Evolutionary conservation across 1,140 invertebrate species (phyloP).

Genomic region (Glomeris maerens): DNA sequence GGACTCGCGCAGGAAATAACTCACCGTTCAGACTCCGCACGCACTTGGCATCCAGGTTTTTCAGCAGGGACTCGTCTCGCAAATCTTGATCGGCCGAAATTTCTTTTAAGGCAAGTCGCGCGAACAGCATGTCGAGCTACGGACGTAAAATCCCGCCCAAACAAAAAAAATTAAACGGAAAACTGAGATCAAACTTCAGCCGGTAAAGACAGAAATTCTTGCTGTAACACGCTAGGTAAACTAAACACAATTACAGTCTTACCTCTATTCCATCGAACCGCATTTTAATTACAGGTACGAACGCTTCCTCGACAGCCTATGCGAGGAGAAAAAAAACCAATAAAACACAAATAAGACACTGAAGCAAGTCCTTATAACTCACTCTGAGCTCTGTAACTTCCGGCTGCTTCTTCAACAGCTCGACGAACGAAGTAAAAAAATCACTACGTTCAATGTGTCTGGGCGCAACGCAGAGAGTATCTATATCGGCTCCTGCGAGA

Average conservation of each 20-base stretch:
- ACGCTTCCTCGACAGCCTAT: slow-evolving; percentile 91
- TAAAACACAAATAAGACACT: background rate
- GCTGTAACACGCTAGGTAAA: background rate
- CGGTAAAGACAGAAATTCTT: too few species aligned
- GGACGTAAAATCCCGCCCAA: slow-evolving; percentile 5
- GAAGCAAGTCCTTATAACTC: slow-evolving; percentile 23
- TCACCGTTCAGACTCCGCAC: slow-evolving; percentile 85
- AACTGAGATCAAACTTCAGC: too few species aligned
- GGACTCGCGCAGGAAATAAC: background rate
- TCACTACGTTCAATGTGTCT: slow-evolving; percentile 84
- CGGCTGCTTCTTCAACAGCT: slow-evolving; percentile 68
- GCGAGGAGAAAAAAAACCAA: slow-evolving; percentile 19
- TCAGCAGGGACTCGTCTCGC: slow-evolving; percentile 75
- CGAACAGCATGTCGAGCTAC: slow-evolving; percentile 81
- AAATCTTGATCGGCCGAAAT: slow-evolving; percentile 71
- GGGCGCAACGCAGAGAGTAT: slow-evolving; percentile 93
- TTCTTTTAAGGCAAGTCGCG: slow-evolving; percentile 78
- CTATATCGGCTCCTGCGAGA: slow-evolving; percentile 82
- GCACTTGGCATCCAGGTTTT: slow-evolving; percentile 92
- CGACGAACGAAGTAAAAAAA: slow-evolving; percentile 90
- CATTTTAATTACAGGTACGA: slow-evolving; percentile 99
- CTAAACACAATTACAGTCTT: slow-evolving; percentile 9
- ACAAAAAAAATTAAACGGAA: too few species aligned
- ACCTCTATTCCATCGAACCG: slow-evolving; percentile 93
- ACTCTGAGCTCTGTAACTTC: slow-evolving; percentile 73